A percentile compares a stretch with the other conserved stretches of the same genome.
Conservation (phyloP, 53 echinoderm and acorn worm species). For the Actinopyga echinites region DNA sequence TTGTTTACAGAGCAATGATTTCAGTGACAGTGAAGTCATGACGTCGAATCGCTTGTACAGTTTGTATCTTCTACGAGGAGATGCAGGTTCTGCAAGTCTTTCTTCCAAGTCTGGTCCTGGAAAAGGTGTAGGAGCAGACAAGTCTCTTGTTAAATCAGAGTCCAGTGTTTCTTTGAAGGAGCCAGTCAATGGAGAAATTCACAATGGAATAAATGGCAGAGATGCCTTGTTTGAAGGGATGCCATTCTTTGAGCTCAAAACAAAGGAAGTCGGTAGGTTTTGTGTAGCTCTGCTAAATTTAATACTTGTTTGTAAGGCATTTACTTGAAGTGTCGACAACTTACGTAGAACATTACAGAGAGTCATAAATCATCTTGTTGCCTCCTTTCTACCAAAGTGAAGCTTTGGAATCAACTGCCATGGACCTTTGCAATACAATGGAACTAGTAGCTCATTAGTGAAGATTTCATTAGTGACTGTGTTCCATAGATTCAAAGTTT, state of each 20-base stretch:
- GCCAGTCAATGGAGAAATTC: slow-evolving; percentile 59
- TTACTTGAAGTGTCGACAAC: neutral
- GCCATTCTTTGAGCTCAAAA: slow-evolving; percentile 93
- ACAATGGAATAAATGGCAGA: slow-evolving; percentile 61
- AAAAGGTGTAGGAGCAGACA: neutral
- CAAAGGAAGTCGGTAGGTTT: slow-evolving; percentile 88
- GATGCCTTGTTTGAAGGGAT: slow-evolving; percentile 96
- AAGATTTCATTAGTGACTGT: too few relatives aligned
- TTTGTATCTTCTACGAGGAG: slow-evolving; percentile 80
- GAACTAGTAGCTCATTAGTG: too few relatives aligned
- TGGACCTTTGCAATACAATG: too few relatives aligned
- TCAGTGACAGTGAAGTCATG: slow-evolving; percentile 86
- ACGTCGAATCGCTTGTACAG: slow-evolving; percentile 85
- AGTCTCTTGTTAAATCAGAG: slow-evolving; percentile 14
- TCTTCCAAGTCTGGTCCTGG: slow-evolving; percentile 16
- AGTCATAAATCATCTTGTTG: too few relatives aligned
- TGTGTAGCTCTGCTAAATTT: neutral
- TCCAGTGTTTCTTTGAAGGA: slow-evolving; percentile 29
- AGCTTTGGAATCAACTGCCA: too few relatives aligned
- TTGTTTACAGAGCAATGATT: slow-evolving; percentile 78
- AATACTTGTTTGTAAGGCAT: neutral
- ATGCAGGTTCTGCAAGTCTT: slow-evolving; percentile 42
- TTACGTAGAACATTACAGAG: too few relatives aligned
- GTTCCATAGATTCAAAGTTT: too few relatives aligned
- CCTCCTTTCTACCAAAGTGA: too few relatives aligned